Conservation (phyloP, 1,140 invertebrate genomes). For the Neoseiulus cucumeris region DNA sequence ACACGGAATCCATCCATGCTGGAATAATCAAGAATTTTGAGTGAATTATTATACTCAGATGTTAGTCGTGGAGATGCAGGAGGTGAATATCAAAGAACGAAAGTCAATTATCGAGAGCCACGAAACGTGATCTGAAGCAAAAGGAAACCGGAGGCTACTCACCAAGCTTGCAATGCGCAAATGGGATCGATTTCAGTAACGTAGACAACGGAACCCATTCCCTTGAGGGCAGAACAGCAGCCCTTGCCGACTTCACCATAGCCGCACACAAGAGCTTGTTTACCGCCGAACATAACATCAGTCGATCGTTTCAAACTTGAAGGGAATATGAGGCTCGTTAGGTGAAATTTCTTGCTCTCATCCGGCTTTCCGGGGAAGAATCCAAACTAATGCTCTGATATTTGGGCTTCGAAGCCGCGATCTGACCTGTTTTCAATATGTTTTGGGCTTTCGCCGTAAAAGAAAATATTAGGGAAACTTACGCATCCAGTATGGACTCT, state of each 20-base stretch:
- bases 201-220: conserved; percentile 76
- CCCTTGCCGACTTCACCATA: conserved; percentile 97
- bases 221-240: conserved; percentile 82
- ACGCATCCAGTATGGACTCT: conserved; percentile 73
- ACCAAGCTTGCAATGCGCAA: conserved; percentile 88
- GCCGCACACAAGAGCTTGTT: conserved; percentile 86
- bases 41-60: too few species aligned
- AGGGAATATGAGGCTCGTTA: too few species aligned
- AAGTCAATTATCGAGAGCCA: too few species aligned
- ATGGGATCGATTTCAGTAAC: conserved; percentile 97
- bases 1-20: conserved; percentile 95
- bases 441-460: neutral
- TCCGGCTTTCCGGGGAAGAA: too few species aligned
- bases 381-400: too few species aligned
- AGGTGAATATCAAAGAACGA: too few species aligned
- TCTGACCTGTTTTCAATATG: too few species aligned
- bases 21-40: too few species aligned
- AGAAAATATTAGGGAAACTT: conserved; percentile 25
- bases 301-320: conserved; percentile 75
- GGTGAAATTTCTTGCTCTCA: too few species aligned
- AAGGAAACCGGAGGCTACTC: conserved; percentile 20
- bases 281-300: conserved; percentile 94
- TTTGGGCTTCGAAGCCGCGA: too few species aligned
- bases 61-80: too few species aligned
- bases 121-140: too few species aligned